Evolutionary conservation across 2,888 invertebrate genomes (phyloP), one percentile per base, ranked within the genome.

Genomic region (Hesperia comma): DNA sequence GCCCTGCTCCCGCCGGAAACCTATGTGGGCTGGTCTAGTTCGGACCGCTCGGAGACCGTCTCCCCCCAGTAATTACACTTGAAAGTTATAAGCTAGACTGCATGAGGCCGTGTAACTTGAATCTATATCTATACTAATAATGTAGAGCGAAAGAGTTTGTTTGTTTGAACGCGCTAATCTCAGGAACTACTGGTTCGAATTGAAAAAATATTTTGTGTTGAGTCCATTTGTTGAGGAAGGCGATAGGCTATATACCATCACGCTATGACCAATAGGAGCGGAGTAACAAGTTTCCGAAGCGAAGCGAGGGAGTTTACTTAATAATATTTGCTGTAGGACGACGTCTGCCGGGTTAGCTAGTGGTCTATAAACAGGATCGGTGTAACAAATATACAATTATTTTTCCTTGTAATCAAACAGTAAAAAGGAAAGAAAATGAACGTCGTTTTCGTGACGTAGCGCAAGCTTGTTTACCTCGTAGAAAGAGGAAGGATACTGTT

Each of bases 1-100:
- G 14, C 14, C 19, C 26, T 60, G 41, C 43, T 12, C 12, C 43
- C 15, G 7, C 12, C 15, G 7, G 6, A 6, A 17, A 32, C 14
- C n/a, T n/a, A 14, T 33, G 15, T n/a, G 0, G n/a, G n/a, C 15
- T 53, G 67, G 62, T 67, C 56, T 56, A 62, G 71, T 72, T 61
- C 43, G 43, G n/a, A 15, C n/a, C 53, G 41, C 40, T 51, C 41
- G 41, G 40, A 41, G 15, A 21, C 12, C 19, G 19, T 40, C 37
- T 37, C 12, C 37, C 12, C 7, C 43, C 43, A 46, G 17, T 15
- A 17, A 46, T 46, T 46, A 46, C 5, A 46, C 43, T 15, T 17
- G 15, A 17, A 55, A 55, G 54, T 33, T 55, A 15, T 55, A 17
- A 46, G 17, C 15, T n/a, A 2, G 8, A 15, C 5, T 1, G 8